Evolutionary conservation across 1,140 invertebrate species (phyloP).

Genomic region (Meloidogyne chitwoodi): DNA sequence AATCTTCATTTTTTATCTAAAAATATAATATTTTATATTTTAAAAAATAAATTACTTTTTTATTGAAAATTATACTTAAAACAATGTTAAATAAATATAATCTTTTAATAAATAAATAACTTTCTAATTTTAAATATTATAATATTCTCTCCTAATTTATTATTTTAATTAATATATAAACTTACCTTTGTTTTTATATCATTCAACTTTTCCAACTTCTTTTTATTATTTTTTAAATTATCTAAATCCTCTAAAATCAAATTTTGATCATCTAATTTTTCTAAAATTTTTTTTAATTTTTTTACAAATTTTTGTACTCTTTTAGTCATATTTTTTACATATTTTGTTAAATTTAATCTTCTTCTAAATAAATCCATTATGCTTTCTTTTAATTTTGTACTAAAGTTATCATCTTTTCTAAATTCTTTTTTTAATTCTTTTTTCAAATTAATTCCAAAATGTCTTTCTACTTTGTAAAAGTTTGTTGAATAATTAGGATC

Average conservation of each 20-base stretch:
- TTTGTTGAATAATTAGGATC: not conserved
- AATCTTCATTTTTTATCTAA: not conserved
- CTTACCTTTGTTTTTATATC: not conserved
- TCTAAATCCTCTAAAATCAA: not conserved
- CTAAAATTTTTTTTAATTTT: not conserved
- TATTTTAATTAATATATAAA: not conserved
- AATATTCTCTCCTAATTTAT: no score
- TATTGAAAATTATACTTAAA: no score
- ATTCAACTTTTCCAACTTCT: not conserved
- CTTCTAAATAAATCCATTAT: not conserved
- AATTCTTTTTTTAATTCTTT: not conserved
- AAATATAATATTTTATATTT: not conserved
- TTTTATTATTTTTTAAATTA: not conserved
- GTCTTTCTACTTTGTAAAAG: not conserved
- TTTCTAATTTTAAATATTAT: no score
- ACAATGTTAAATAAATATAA: no score
- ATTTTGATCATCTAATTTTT: not conserved
- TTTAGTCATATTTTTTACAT: not conserved
- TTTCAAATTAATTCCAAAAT: not conserved
- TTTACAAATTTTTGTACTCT: not conserved
- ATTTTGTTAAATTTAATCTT: not conserved
- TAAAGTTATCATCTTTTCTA: not conserved
- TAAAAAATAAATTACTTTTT: no score
- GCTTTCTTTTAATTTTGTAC: not conserved
- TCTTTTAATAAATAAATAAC: no score